Conservation (phyloP, 2,113 vertebrate genomes). For the Crotalus tigris region DNA sequence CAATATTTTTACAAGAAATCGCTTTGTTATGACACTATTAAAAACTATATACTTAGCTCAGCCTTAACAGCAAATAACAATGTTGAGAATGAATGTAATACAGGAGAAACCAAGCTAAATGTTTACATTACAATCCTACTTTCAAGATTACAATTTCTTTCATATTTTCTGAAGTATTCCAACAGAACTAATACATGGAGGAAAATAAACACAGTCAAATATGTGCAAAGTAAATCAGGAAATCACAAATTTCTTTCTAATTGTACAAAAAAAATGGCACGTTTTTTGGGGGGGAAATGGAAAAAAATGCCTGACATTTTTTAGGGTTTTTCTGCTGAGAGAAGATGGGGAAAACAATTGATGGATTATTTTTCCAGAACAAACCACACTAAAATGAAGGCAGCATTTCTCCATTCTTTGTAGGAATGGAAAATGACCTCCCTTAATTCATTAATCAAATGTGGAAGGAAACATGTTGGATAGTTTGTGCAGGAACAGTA, state of each 20-base stretch:
- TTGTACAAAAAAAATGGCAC: neutral
- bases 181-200: neutral
- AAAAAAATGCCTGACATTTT: neutral
- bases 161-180: conserved; percentile 2
- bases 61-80: neutral
- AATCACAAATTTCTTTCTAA: conserved; percentile 5
- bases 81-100: neutral
- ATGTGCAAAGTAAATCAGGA: neutral
- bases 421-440: neutral
- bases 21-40: neutral
- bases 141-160: neutral
- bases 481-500: neutral
- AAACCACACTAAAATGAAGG: neutral
- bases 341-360: neutral
- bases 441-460: neutral
- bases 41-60: neutral
- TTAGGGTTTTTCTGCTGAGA: neutral
- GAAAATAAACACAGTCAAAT: neutral
- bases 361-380: neutral
- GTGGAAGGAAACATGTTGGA: neutral
- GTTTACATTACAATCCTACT: neutral
- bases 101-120: neutral
- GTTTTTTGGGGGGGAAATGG: neutral
- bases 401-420: neutral
- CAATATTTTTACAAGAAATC: neutral